Conservation (phyloP, 2,113 vertebrate genomes). For the Pomatorhinus ruficollis region DNA sequence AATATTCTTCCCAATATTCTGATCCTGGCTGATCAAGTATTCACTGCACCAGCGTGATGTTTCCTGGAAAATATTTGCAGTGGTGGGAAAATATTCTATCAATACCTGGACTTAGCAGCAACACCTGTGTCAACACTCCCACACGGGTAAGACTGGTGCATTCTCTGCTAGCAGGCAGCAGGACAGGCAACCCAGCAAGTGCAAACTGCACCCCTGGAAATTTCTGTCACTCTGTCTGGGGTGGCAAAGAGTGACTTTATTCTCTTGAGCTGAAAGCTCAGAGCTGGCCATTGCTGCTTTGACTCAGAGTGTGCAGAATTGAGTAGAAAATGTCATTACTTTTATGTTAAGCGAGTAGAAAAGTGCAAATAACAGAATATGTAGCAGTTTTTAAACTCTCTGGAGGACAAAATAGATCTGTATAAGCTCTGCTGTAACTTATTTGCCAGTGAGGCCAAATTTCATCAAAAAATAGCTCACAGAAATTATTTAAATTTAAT, state of each 20-base stretch:
- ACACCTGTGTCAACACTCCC: neutral
- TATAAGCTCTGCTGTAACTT: neutral
- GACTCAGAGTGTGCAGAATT: neutral
- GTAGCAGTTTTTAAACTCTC: neutral
- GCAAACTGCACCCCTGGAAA: neutral
- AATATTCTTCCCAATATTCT: neutral
- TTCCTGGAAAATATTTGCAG: neutral
- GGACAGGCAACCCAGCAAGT: neutral
- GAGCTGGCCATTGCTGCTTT: neutral
- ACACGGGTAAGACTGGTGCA: fast-evolving
- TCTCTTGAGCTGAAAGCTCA: neutral
- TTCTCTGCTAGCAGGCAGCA: neutral
- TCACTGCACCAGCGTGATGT: neutral
- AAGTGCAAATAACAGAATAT: neutral
- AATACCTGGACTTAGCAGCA: neutral
- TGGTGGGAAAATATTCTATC: neutral
- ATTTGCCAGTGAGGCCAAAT: neutral
- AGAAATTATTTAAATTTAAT: neutral
- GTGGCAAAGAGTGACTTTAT: neutral
- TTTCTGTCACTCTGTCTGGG: neutral
- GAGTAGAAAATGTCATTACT: neutral
- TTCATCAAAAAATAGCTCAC: neutral
- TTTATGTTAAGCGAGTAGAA: neutral
- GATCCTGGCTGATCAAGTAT: neutral
- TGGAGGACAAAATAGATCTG: neutral